Conservation (phyloP, 2,113 vertebrate species). For the Holacanthus passer region DNA sequence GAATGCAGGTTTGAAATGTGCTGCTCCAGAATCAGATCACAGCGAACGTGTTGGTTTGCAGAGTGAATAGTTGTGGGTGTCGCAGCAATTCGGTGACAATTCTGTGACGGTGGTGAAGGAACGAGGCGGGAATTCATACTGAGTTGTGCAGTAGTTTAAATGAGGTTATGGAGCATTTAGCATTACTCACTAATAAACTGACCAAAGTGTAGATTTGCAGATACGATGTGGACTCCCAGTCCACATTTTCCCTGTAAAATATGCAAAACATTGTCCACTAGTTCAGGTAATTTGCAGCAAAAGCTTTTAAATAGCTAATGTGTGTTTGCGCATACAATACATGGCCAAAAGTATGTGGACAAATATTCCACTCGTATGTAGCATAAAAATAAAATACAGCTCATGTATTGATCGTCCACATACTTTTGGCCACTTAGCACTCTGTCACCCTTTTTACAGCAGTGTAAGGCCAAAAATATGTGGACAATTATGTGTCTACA, state of each 20-base stretch:
- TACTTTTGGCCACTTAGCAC: too few relatives aligned
- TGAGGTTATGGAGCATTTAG: not conserved
- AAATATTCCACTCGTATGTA: too few relatives aligned
- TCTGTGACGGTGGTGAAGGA: not conserved
- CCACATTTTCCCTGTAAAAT: too few relatives aligned
- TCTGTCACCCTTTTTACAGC: too few relatives aligned
- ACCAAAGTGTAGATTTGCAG: not conserved
- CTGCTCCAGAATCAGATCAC: constrained; percentile 22
- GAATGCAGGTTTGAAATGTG: constrained; percentile 19
- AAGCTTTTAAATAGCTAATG: too few relatives aligned
- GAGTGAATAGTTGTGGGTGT: not conserved
- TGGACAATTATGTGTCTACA: not conserved
- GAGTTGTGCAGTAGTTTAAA: not conserved
- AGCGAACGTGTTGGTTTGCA: not conserved
- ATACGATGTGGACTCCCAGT: too few relatives aligned
- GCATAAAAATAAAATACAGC: too few relatives aligned
- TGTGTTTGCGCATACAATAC: not conserved
- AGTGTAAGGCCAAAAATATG: not conserved
- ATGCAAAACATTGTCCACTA: too few relatives aligned
- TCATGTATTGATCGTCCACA: too few relatives aligned
- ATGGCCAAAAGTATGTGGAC: not conserved
- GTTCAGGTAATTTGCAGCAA: too few relatives aligned
- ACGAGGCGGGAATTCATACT: not conserved
- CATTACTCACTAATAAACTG: not conserved
- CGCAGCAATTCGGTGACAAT: not conserved